phyloP scores from a whole-genome alignment of 2,888 invertebrate species.

The Dynastes tityus region DNA sequence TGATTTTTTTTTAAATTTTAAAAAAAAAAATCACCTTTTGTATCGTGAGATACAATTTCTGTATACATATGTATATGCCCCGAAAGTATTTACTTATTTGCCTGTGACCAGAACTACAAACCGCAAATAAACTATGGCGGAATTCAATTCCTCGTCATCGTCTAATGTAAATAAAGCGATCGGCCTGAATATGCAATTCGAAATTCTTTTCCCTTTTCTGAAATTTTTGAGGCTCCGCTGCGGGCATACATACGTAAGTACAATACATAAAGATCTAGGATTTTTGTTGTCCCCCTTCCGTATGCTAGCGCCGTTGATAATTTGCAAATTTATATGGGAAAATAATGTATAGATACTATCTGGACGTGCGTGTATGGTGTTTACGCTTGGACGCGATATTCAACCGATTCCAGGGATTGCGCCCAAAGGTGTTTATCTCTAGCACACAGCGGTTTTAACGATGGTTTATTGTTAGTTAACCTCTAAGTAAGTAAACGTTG shows the following conservation, averaged over 20 bases:
- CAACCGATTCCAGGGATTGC: background rate
- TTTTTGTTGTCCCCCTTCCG: constrained; percentile 9
- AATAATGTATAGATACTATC: constrained; percentile 32
- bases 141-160: constrained; percentile 37
- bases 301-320: constrained; percentile 35
- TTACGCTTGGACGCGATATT: constrained; percentile 7
- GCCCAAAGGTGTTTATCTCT: background rate
- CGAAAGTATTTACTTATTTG: too few relatives aligned
- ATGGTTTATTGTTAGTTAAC: too few relatives aligned
- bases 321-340: constrained; percentile 47
- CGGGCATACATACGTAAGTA: background rate
- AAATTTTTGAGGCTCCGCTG: constrained; percentile 28
- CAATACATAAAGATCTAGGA: too few relatives aligned
- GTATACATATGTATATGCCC: too few relatives aligned
- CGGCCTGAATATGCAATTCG: constrained; percentile 41
- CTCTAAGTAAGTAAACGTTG: too few relatives aligned
- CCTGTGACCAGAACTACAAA: too few relatives aligned
- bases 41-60: too few relatives aligned
- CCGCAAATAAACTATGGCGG: background rate
- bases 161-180: constrained; percentile 35
- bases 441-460: too few relatives aligned
- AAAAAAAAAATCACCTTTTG: too few relatives aligned
- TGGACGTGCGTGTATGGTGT: constrained; percentile 7
- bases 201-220: constrained; percentile 37
- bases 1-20: too few relatives aligned